Conservation (phyloP, 1,140 invertebrate species). For the Penaeus japonicus region DNA sequence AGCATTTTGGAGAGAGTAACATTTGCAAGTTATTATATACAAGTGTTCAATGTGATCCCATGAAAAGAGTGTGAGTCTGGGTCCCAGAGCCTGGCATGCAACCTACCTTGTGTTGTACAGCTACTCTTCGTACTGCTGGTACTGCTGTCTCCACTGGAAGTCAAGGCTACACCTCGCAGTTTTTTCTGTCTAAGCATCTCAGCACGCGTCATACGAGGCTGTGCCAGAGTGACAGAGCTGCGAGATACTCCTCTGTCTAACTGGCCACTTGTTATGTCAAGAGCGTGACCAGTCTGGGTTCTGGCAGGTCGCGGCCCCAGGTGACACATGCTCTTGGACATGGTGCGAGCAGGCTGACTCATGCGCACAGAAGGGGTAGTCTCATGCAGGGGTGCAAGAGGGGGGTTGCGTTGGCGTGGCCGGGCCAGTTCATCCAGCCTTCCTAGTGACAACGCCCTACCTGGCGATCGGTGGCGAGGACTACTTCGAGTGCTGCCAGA, state of each 20-base stretch:
- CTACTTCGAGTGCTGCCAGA: slow-evolving; percentile 37
- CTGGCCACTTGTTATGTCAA: slow-evolving; percentile 44
- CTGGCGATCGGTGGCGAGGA: slow-evolving; percentile 62
- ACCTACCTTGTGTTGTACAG: slow-evolving; percentile 39
- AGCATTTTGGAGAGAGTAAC: no score
- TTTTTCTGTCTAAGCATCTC: slow-evolving; percentile 66
- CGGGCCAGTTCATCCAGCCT: slow-evolving; percentile 84
- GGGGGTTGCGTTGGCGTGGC: slow-evolving; percentile 69
- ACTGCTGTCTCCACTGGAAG: slow-evolving; percentile 14
- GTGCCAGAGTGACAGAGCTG: slow-evolving; percentile 67
- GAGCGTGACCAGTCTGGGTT: slow-evolving; percentile 63
- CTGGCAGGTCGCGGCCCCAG: slow-evolving; percentile 59
- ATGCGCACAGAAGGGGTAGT: slow-evolving; percentile 59
- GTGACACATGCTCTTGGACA: slow-evolving; percentile 69
- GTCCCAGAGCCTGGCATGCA: slow-evolving; percentile 29
- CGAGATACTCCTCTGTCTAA: slow-evolving; percentile 66
- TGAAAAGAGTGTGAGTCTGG: slow-evolving; percentile 1
- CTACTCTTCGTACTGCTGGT: slow-evolving; percentile 27
- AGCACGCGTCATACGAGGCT: slow-evolving; percentile 68
- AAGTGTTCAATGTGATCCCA: no score
- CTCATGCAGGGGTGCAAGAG: slow-evolving; percentile 60
- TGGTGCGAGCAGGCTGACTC: slow-evolving; percentile 67
- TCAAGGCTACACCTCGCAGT: slow-evolving; percentile 28
- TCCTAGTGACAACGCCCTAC: slow-evolving; percentile 89
- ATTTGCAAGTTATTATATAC: no score